Evolutionary conservation across 1,140 invertebrate genomes (phyloP), one percentile per base, ranked within the genome.

Genomic region (Aphidius ervi): DNA sequence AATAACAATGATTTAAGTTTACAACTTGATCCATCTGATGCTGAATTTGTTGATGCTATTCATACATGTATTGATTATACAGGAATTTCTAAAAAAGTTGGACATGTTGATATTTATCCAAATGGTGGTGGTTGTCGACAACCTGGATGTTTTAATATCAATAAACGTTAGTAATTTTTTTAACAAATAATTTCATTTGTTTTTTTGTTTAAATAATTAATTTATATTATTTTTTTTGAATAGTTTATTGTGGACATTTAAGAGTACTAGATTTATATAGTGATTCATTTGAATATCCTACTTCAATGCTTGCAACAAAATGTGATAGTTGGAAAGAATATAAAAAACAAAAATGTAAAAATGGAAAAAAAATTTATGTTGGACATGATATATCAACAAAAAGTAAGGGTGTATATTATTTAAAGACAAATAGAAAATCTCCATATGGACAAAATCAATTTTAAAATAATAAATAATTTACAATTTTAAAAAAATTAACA

Each of bases 51-150:
- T 0, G 88, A 91, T 65, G 80, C 88, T 1, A 87, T 92, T 60
- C 90, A 92, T 61, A 89, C 86, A 0, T 86, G 87, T 63, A 83
- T 76, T 47, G 85, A 82, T 7, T 77, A 70, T 69, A 81, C 76
- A 74, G 83, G 81, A 67, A 81, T 78, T 70, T 74, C 67, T 60
- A 68, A 70, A 64, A 68, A 85, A 0, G 69, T 88, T 8, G 88
- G 90, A 10, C 82, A 88, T 65, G 84, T 82, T 7, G 92, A 94
- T 72, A 93, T 93, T 80, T 93, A 85, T 71, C 89, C 89, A 0
- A 93, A 94, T 74, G 85, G 87, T 7, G 89, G 89, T 4, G 71
- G 67, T 5, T 72, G 70, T 5, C 67, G 68, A 1, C 86, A 87
- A 67, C 84, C 85, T 5, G 85, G 85, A 47, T 87, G 86, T 69